A percentile compares a stretch with the other conserved stretches of the same genome.
Evolutionary conservation across 2,797 vertebrate genomes (phyloP).

Genomic region (Alca torda): DNA sequence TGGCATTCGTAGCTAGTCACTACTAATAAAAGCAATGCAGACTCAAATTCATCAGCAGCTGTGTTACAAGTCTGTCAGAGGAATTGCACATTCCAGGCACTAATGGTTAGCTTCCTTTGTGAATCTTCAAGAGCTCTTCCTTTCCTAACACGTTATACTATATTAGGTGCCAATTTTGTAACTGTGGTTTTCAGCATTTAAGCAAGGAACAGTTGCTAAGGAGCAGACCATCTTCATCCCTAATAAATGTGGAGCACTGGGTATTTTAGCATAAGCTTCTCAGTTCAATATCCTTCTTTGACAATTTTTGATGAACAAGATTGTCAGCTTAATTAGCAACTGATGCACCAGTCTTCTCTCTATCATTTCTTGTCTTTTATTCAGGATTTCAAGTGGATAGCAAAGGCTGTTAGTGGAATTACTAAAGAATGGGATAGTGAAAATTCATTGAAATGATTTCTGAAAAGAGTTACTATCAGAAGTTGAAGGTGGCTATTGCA

Average conservation of each 20-base stretch:
- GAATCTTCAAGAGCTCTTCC: not conserved
- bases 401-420: not conserved
- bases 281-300: not conserved
- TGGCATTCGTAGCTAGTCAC: constrained; percentile 11
- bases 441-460: not conserved
- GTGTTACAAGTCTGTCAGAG: not conserved
- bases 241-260: not conserved
- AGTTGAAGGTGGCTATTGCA: not conserved
- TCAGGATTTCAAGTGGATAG: not conserved
- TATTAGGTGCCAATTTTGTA: constrained; percentile 23
- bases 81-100: not conserved
- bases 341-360: not conserved
- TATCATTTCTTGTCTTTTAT: not conserved
- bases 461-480: not conserved
- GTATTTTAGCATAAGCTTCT: constrained; percentile 22
- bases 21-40: constrained; percentile 22
- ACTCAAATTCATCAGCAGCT: not conserved
- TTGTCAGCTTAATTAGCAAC: constrained; percentile 16
- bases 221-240: not conserved
- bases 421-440: not conserved
- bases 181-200: not conserved
- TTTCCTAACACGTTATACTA: not conserved
- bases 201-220: constrained; percentile 20
- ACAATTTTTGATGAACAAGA: not conserved
- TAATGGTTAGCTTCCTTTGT: constrained; percentile 40